Percentiles rank a stretch among this genome's conserved stretches.
Conservation (phyloP, 2,888 invertebrate species). For the Amblyjoppa fuscipennis region DNA sequence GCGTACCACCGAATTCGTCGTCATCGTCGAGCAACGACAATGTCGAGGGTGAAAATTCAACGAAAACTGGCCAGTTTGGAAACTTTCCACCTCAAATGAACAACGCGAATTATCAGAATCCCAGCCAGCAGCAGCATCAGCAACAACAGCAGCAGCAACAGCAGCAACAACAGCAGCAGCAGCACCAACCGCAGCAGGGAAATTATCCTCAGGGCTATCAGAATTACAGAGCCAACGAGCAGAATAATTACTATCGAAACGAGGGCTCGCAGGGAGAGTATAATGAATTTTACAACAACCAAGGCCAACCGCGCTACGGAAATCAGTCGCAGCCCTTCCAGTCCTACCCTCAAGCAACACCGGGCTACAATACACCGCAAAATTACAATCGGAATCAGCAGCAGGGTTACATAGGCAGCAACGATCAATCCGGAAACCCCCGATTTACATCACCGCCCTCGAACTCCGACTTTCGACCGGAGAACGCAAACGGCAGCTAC, state of each 20-base stretch:
- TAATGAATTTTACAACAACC: conserved; percentile 80
- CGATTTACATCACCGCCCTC: conserved; percentile 70
- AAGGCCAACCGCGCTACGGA: conserved; percentile 78
- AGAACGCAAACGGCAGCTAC: conserved; percentile 77
- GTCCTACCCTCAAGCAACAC: conserved; percentile 75
- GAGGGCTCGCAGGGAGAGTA: conserved; percentile 77
- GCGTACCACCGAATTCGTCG: conserved; percentile 85
- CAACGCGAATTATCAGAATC: conserved; percentile 76
- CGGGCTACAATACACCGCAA: conserved; percentile 75
- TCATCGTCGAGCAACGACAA: conserved; percentile 75
- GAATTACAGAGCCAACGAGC: conserved; percentile 79
- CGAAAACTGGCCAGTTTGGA: conserved; percentile 74
- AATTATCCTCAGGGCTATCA: conserved; percentile 78
- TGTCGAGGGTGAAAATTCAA: conserved; percentile 71
- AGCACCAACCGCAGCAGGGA: conserved; percentile 60
- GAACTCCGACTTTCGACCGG: conserved; percentile 75
- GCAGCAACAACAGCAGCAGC: conserved; percentile 63
- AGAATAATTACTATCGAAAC: conserved; percentile 79
- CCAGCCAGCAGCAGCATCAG: conserved; percentile 57
- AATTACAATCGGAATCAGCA: conserved; percentile 65
- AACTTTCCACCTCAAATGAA: conserved; percentile 76
- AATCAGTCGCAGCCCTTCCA: conserved; percentile 77
- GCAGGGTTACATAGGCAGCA: conserved; percentile 63
- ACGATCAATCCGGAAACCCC: conserved; percentile 66
- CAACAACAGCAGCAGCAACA: conserved; percentile 26